Evolutionary conservation across 1,140 invertebrate genomes (phyloP).

Genomic region (Drosophila nannoptera): DNA sequence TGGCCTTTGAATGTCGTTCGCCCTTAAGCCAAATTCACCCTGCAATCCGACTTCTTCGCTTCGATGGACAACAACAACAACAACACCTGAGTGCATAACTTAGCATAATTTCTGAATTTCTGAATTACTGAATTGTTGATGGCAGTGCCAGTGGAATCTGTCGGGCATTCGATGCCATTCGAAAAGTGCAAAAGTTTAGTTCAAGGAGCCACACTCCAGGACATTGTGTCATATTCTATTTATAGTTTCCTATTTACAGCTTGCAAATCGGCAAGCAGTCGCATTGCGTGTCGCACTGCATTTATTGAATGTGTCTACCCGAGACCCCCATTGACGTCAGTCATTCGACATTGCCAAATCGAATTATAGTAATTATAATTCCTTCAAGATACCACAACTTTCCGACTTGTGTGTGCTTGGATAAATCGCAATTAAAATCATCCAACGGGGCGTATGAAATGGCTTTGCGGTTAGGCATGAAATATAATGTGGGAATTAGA

Average conservation of each 20-base stretch:
- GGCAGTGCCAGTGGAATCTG: constrained; percentile 28
- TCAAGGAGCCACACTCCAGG: not conserved
- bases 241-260: not conserved
- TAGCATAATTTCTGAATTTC: constrained; percentile 57
- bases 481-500: too few species aligned
- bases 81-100: constrained; percentile 37
- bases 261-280: not conserved
- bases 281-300: constrained; percentile 25
- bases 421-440: constrained; percentile 7
- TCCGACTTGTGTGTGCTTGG: too few species aligned
- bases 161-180: constrained; percentile 46
- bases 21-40: constrained; percentile 46
- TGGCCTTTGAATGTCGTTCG: constrained; percentile 32
- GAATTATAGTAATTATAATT: too few species aligned
- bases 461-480: not conserved
- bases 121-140: constrained; percentile 56
- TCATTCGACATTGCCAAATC: not conserved
- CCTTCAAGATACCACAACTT: too few species aligned
- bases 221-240: constrained; percentile 24
- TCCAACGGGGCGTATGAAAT: constrained; percentile 45
- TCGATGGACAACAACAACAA: constrained; percentile 54
- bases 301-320: constrained; percentile 13
- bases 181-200: constrained; percentile 45
- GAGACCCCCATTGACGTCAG: constrained; percentile 55
- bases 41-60: constrained; percentile 38